Percentiles rank a stretch among this genome's conserved stretches.
phyloP scores from a whole-genome alignment of 2,888 invertebrate species.

The Acrobasis consociella region DNA sequence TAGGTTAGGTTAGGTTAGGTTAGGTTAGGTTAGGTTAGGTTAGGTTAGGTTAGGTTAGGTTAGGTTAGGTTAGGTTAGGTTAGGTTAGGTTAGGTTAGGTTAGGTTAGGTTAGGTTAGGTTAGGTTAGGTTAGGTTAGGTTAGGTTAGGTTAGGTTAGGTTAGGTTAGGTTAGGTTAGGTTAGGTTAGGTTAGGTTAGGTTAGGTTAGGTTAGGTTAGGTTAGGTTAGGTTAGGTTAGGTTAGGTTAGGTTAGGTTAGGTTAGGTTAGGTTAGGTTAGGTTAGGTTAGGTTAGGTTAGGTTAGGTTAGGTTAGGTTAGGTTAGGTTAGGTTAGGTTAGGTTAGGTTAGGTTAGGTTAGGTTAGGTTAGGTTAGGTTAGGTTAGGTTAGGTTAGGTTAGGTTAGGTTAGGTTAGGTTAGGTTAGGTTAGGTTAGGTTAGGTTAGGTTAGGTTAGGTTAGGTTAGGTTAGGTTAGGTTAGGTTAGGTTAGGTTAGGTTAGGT shows the following conservation, averaged over 20 bases:
- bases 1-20: slow-evolving; percentile 17
- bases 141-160: slow-evolving; percentile 19
- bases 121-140: slow-evolving; percentile 20
- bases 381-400: slow-evolving; percentile 19
- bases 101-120: slow-evolving; percentile 23
- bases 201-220: slow-evolving; percentile 19
- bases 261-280: slow-evolving; percentile 19
- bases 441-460: slow-evolving; percentile 9
- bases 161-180: slow-evolving; percentile 19
- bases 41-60: slow-evolving; percentile 23
- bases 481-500: slow-evolving; percentile 31
- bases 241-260: slow-evolving; percentile 19
- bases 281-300: slow-evolving; percentile 19
- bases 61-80: slow-evolving; percentile 23
- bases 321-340: slow-evolving; percentile 19
- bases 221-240: slow-evolving; percentile 19
- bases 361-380: slow-evolving; percentile 19
- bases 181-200: slow-evolving; percentile 19
- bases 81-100: slow-evolving; percentile 23
- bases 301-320: slow-evolving; percentile 19
- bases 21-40: slow-evolving; percentile 23
- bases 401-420: slow-evolving; percentile 19
- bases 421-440: slow-evolving; percentile 19
- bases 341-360: slow-evolving; percentile 19
- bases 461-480: slow-evolving; percentile 26